phyloP scores from a whole-genome alignment of 2,797 vertebrate genomes.

The Hephaestus fuliginosus region DNA sequence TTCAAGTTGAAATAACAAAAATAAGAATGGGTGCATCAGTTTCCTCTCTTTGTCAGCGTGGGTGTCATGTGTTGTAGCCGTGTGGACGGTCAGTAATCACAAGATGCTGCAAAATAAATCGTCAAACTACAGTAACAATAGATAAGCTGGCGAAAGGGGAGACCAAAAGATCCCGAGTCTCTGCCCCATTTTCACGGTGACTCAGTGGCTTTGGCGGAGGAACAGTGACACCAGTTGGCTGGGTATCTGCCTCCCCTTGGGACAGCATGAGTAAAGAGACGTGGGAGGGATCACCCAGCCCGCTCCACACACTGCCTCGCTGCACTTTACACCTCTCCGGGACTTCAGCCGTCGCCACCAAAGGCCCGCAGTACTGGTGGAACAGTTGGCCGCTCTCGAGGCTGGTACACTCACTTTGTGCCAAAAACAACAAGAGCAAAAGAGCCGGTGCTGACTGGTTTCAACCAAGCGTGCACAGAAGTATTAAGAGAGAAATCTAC shows the following conservation, averaged over 20 bases:
- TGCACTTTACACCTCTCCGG: constrained; percentile 77
- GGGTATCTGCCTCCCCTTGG: constrained; percentile 73
- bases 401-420: constrained; percentile 43
- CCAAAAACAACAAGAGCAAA: constrained; percentile 54
- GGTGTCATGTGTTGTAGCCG: neutral
- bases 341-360: constrained; percentile 64
- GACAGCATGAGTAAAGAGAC: constrained; percentile 77
- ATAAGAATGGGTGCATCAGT: neutral
- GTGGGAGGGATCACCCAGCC: constrained; percentile 77
- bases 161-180: constrained; percentile 30
- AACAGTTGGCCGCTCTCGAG: constrained; percentile 73
- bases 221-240: constrained; percentile 76
- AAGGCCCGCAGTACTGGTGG: constrained; percentile 56
- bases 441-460: constrained; percentile 25
- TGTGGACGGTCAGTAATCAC: constrained; percentile 12
- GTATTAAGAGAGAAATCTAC: neutral
- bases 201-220: constrained; percentile 68
- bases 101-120: constrained; percentile 21
- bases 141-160: constrained; percentile 26
- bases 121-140: constrained; percentile 35
- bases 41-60: constrained; percentile 7
- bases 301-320: constrained; percentile 66
- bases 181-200: constrained; percentile 53
- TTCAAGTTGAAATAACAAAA: constrained; percentile 22
- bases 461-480: constrained; percentile 1